Percentiles rank a stretch among this genome's conserved stretches.
phyloP scores from a whole-genome alignment of 2,888 invertebrate species.

The Eupithecia insigniata region DNA sequence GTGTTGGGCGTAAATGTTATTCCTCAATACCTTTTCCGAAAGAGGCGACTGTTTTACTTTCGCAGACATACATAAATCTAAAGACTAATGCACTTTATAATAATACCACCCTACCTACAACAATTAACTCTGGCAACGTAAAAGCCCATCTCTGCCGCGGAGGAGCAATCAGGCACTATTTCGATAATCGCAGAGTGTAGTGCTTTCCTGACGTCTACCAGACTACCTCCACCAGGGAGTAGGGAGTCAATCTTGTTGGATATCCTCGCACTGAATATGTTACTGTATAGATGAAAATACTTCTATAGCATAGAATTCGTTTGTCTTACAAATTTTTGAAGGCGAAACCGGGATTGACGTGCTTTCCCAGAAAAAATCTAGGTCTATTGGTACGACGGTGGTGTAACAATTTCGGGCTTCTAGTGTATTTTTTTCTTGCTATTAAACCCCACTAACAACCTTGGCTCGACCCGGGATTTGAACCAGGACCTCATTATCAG shows the following conservation, averaged over 20 bases:
- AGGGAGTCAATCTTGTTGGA: neutral
- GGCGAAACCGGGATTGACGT: no score
- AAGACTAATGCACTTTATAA: neutral
- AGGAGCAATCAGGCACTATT: constrained; percentile 34
- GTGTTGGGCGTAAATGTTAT: neutral
- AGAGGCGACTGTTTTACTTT: neutral
- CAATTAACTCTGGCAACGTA: neutral
- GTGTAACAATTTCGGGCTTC: no score
- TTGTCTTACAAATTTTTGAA: no score
- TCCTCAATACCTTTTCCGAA: neutral
- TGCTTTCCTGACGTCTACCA: constrained; percentile 22
- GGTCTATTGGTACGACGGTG: no score
- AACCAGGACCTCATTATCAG: no score
- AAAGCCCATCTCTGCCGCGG: neutral
- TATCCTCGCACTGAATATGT: neutral
- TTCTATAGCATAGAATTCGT: no score
- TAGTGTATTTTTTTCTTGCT: no score
- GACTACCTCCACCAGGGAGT: neutral
- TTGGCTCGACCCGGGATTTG: no score
- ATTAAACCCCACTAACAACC: no score
- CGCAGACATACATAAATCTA: neutral
- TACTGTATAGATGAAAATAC: no score
- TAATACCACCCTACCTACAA: neutral
- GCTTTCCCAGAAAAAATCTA: no score
- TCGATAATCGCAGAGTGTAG: constrained; percentile 36